Percentiles rank a stretch among this genome's conserved stretches.
phyloP scores from a whole-genome alignment of 2,797 vertebrate genomes.

The Danio aesculapii region DNA sequence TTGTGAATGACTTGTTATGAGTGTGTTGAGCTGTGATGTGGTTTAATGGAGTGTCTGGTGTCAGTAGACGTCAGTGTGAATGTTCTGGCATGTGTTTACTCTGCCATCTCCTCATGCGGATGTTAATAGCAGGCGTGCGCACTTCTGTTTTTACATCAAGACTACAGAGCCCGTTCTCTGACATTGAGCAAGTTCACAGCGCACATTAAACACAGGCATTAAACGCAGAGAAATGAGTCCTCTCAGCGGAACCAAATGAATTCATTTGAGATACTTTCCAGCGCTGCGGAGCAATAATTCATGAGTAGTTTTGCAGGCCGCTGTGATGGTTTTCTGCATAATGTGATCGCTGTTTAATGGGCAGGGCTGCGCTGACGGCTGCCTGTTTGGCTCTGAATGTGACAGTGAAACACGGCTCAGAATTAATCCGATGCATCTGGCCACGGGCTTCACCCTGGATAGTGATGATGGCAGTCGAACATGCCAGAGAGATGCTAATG shows the following conservation, averaged over 20 bases:
- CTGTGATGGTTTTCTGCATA: constrained; percentile 56
- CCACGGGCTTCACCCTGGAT: constrained; percentile 68
- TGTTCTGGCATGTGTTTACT: too few species aligned
- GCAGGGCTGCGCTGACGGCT: constrained; percentile 50
- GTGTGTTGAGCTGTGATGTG: too few species aligned
- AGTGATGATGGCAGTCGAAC: constrained; percentile 64
- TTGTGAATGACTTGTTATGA: too few species aligned
- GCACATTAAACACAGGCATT: constrained; percentile 22
- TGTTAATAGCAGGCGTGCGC: neutral
- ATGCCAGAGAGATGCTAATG: constrained; percentile 65
- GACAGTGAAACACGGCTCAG: constrained; percentile 52
- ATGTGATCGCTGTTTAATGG: constrained; percentile 57
- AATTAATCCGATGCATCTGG: constrained; percentile 72
- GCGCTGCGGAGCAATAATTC: constrained; percentile 19
- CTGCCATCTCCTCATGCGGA: too few species aligned
- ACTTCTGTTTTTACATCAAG: neutral
- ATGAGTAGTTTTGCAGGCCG: constrained; percentile 38
- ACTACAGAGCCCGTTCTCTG: neutral
- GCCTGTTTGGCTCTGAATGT: constrained; percentile 44
- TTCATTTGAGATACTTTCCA: constrained; percentile 14
- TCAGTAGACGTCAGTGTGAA: too few species aligned
- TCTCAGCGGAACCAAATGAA: neutral
- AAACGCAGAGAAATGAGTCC: constrained; percentile 14
- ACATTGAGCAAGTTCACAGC: constrained; percentile 33
- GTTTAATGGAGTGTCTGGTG: too few species aligned